Evolutionary conservation across 2,113 vertebrate species (phyloP).

Genomic region (Periophthalmus modestus): DNA sequence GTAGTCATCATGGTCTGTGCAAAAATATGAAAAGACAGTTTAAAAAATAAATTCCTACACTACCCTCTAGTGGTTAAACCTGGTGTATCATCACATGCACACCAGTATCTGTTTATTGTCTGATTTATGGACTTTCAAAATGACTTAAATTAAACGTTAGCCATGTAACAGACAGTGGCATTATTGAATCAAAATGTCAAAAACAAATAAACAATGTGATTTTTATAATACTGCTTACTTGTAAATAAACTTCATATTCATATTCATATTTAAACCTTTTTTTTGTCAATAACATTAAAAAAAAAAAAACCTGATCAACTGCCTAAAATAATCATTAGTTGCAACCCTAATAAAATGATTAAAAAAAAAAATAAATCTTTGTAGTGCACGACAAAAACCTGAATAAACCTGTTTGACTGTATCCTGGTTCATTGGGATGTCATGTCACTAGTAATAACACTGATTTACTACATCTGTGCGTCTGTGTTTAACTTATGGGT

Average conservation of each 20-base stretch:
- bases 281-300: too few species aligned
- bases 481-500: conserved; percentile 23
- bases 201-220: too few species aligned
- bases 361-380: not conserved
- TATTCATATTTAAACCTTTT: too few species aligned
- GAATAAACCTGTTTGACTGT: not conserved
- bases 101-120: too few species aligned
- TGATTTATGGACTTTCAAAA: too few species aligned
- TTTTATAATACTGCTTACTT: too few species aligned
- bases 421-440: not conserved
- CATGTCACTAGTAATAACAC: not conserved
- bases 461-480: not conserved
- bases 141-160: too few species aligned
- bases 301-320: not conserved
- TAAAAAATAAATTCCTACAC: conserved; percentile 5
- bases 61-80: too few species aligned
- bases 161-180: too few species aligned
- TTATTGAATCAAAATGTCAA: too few species aligned
- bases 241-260: too few species aligned
- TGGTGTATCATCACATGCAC: too few species aligned
- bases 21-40: conserved; percentile 3
- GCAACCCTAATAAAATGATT: not conserved
- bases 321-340: not conserved
- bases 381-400: not conserved
- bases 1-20: conserved; percentile 74